Base-by-base conservation (phyloP, 2,888 invertebrate genomes). In the Aporophyla lueneburgensis region DNA sequence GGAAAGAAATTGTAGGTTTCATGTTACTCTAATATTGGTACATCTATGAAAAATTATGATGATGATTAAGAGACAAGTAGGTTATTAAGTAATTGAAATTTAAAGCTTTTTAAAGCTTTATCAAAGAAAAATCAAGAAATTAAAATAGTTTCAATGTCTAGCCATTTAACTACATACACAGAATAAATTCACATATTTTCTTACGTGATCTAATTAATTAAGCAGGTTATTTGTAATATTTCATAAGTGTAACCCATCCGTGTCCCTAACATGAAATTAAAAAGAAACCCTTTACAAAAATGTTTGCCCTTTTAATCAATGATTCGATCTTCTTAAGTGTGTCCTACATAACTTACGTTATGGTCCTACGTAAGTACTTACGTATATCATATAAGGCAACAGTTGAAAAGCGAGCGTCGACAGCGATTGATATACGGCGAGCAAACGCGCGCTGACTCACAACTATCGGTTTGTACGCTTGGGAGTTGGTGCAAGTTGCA, bases 381-480 rank as follows among this genome's bases (percentile, higher is more conserved):
- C 27, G 56, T 83, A 84, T 86, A 84, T 87, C 72, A 86, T 86
- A 88, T 85, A 88, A 86, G 85, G 90, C 89, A 91, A 90, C 91
- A 91, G 91, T 91, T 90, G 91, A 86, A 93, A 92, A 92, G 92
- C 90, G 91, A 91, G 92, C 94, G 95, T 93, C 94, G 95, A 96
- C 95, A 95, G 94, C 92, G 92, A 93, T 93, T 96, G 96, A 96
- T 95, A 95, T 95, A 96, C 94, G 93, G 93, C 91, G 94, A 91
- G 95, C 95, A 93, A 93, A 95, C 96, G 95, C 94, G 93, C 80
- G 89, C 92, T 90, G 96, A 96, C 95, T 96, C 91, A 93, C 94
- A 95, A 96, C 93, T 94, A 95, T 93, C 88, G 93, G 90, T 91
- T 92, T 89, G 91, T 89, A 81, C 67, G 81, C 80, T 89, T 86